Conservation (phyloP, 2,888 invertebrate species). For the Aphodius granarius region DNA sequence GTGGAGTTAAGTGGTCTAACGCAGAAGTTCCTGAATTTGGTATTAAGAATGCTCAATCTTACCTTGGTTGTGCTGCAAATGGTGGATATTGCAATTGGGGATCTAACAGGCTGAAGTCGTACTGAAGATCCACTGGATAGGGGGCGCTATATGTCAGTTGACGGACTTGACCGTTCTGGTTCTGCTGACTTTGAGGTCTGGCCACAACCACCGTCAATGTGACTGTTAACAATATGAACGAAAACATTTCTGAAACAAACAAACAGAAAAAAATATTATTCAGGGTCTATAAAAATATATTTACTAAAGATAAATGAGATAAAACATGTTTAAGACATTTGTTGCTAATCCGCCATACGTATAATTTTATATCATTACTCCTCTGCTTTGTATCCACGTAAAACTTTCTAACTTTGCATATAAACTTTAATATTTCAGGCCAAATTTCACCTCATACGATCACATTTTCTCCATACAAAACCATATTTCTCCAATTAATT, state of each 20-base stretch:
- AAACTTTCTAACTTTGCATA: not conserved
- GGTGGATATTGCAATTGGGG: slow-evolving; percentile 29
- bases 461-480: not conserved
- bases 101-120: slow-evolving; percentile 26
- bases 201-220: slow-evolving; percentile 12
- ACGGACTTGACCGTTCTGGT: slow-evolving; percentile 26
- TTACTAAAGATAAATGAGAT: too few relatives aligned
- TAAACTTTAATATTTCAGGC: not conserved
- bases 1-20: not conserved
- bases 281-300: too few relatives aligned
- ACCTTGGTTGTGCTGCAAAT: slow-evolving; percentile 22
- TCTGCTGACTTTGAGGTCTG: slow-evolving; percentile 8
- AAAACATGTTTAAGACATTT: too few relatives aligned
- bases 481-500: not conserved
- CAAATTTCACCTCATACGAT: not conserved
- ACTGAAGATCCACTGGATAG: slow-evolving; percentile 24
- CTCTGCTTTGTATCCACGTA: not conserved
- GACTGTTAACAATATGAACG: slow-evolving; percentile 12
- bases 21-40: not conserved
- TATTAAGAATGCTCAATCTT: not conserved
- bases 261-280: not conserved
- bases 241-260: slow-evolving; percentile 16
- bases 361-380: not conserved
- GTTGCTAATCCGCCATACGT: too few relatives aligned
- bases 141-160: slow-evolving; percentile 22